Percentiles rank a stretch among this genome's conserved stretches.
Conservation (phyloP, 2,113 vertebrate species). For the Channa maculata region DNA sequence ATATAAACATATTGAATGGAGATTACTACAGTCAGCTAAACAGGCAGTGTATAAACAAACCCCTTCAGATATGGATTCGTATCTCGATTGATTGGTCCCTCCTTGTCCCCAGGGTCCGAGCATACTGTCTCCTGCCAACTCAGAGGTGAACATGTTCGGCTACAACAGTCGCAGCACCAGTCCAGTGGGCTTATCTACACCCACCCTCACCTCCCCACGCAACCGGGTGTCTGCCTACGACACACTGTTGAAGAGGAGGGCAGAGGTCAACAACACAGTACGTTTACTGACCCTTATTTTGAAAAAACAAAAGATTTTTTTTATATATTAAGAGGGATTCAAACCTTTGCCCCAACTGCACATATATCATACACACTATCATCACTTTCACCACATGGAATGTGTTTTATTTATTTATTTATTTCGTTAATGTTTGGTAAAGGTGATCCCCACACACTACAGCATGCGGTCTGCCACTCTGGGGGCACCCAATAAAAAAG, state of each 20-base stretch:
- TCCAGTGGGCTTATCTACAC: constrained; percentile 34
- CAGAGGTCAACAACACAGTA: constrained; percentile 50
- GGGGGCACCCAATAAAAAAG: constrained; percentile 68
- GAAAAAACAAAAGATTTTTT: too few species aligned
- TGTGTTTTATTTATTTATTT: background rate
- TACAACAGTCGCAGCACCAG: constrained; percentile 76
- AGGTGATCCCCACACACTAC: constrained; percentile 59
- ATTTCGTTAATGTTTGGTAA: background rate
- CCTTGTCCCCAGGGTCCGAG: constrained; percentile 34
- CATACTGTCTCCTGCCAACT: constrained; percentile 73
- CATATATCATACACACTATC: background rate
- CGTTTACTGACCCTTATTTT: background rate
- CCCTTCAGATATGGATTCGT: too few species aligned
- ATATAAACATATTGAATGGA: too few species aligned
- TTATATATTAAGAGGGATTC: too few species aligned
- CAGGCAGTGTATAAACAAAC: too few species aligned
- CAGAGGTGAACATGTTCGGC: constrained; percentile 78
- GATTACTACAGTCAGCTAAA: too few species aligned
- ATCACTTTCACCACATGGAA: background rate
- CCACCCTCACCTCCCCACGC: constrained; percentile 19
- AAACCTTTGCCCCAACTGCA: too few species aligned
- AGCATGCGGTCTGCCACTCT: constrained; percentile 63
- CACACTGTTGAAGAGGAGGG: constrained; percentile 71
- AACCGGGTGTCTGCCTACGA: constrained; percentile 75
- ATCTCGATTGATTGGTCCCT: too few species aligned